A percentile compares a stretch with the other conserved stretches of the same genome.
Conservation (phyloP, 2,888 invertebrate genomes). For the Melikaiella ostensackeni region DNA sequence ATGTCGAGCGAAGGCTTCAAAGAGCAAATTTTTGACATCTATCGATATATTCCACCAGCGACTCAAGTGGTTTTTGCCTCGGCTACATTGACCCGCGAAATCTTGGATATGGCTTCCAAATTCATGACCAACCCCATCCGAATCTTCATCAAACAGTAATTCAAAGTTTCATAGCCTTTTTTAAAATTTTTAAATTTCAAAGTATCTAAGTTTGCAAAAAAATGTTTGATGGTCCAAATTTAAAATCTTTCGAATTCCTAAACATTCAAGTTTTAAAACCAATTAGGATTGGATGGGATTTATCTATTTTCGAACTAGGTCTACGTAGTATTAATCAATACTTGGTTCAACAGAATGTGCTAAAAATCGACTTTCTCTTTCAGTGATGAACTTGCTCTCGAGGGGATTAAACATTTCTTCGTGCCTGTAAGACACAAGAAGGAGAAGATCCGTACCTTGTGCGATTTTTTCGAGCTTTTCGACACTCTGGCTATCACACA, state of each 20-base stretch:
- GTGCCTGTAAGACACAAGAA: slow-evolving; percentile 99
- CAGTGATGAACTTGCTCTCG: too few relatives aligned
- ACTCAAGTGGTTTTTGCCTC: slow-evolving; percentile 98
- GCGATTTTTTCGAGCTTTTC: slow-evolving; percentile 98
- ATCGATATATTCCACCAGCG: slow-evolving; percentile 97
- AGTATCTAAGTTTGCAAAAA: too few relatives aligned
- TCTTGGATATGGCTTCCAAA: slow-evolving; percentile 99
- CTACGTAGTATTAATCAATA: too few relatives aligned
- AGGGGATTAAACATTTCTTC: slow-evolving; percentile 99
- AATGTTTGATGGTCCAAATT: too few relatives aligned
- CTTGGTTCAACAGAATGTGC: not conserved
- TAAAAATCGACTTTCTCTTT: slow-evolving; percentile 58
- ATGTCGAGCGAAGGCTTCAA: slow-evolving; percentile 99
- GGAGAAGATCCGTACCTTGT: slow-evolving; percentile 99
- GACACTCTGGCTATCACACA: slow-evolving; percentile 99
- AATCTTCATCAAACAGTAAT: slow-evolving; percentile 98
- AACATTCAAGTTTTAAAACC: too few relatives aligned
- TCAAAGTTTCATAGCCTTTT: slow-evolving; percentile 10
- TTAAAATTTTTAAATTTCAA: not conserved
- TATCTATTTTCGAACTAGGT: too few relatives aligned
- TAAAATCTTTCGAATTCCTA: too few relatives aligned
- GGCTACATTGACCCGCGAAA: slow-evolving; percentile 99
- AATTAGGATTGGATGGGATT: too few relatives aligned
- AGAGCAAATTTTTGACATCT: slow-evolving; percentile 99
- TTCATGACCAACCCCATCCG: slow-evolving; percentile 99